phyloP scores from a whole-genome alignment of 2,888 invertebrate species.

The Phyllotreta cruciferae region DNA sequence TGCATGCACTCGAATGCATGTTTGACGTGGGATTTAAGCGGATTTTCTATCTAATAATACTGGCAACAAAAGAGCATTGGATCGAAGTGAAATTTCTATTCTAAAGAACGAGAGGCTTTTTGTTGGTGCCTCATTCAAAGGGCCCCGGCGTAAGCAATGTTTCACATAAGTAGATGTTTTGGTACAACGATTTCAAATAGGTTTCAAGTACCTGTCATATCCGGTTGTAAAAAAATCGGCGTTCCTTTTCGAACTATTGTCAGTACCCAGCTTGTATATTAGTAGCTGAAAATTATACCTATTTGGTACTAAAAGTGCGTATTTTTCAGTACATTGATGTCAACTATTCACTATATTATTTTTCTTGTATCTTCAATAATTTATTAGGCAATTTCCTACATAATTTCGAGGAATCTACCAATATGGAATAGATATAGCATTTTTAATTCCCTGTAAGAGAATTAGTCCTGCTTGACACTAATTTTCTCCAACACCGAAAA shows the following conservation, averaged over 20 bases:
- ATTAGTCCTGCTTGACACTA: constrained; percentile 23
- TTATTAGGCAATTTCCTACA: no score
- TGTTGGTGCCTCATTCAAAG: constrained; percentile 23
- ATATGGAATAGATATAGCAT: no score
- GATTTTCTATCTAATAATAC: constrained; percentile 27
- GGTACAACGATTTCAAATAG: constrained; percentile 8
- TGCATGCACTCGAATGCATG: constrained; percentile 29
- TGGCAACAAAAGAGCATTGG: constrained; percentile 22
- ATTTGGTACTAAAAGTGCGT: no score
- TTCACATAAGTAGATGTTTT: constrained; percentile 29
- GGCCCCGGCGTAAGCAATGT: constrained; percentile 20
- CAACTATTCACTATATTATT: no score
- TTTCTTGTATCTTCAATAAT: no score
- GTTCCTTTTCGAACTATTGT: background rate
- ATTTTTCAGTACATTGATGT: no score
- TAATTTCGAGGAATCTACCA: no score
- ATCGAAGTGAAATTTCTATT: constrained; percentile 27
- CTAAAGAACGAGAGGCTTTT: constrained; percentile 27
- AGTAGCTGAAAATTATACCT: no score
- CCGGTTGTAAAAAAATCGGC: constrained; percentile 9
- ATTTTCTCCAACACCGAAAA: background rate
- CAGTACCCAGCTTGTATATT: no score
- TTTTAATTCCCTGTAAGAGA: no score
- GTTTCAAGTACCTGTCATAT: constrained; percentile 12
- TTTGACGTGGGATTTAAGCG: constrained; percentile 31